Percentiles rank a stretch among this genome's conserved stretches.
Evolutionary conservation across 64 coral and sea anemone genomes (phyloP).

Genomic region (Montipora efflorescens): DNA sequence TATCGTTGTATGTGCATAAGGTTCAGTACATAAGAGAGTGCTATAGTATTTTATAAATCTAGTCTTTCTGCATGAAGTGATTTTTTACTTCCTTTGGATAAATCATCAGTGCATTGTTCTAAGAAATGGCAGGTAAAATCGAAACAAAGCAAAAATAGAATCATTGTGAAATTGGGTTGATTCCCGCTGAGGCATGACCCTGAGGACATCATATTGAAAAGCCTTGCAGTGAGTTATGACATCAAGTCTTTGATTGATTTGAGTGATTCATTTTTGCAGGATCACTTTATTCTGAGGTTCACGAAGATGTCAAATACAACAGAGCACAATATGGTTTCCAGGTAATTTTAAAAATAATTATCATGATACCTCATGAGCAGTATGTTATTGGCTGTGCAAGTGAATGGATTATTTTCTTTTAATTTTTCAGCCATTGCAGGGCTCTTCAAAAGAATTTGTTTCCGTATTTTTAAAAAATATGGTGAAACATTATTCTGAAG

Average conservation of each 20-base stretch:
- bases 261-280: not conserved
- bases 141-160: too few species aligned
- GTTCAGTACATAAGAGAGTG: too few species aligned
- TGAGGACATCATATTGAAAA: too few species aligned
- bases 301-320: constrained; percentile 62
- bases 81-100: too few species aligned
- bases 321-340: constrained; percentile 55
- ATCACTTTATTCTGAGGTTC: constrained; percentile 75
- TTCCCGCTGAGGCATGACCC: too few species aligned
- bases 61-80: too few species aligned
- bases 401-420: not conserved
- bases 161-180: too few species aligned
- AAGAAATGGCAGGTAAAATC: too few species aligned
- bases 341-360: constrained; percentile 28
- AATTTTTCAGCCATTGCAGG: constrained; percentile 51
- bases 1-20: too few species aligned
- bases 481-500: constrained; percentile 25
- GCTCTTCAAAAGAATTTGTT: constrained; percentile 78
- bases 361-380: not conserved
- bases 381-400: not conserved
- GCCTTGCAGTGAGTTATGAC: not conserved
- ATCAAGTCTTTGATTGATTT: not conserved
- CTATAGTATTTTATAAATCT: too few species aligned
- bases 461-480: constrained; percentile 66
- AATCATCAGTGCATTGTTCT: too few species aligned